phyloP scores from a whole-genome alignment of 2,888 invertebrate species.

The Philhelius pedissequus region DNA sequence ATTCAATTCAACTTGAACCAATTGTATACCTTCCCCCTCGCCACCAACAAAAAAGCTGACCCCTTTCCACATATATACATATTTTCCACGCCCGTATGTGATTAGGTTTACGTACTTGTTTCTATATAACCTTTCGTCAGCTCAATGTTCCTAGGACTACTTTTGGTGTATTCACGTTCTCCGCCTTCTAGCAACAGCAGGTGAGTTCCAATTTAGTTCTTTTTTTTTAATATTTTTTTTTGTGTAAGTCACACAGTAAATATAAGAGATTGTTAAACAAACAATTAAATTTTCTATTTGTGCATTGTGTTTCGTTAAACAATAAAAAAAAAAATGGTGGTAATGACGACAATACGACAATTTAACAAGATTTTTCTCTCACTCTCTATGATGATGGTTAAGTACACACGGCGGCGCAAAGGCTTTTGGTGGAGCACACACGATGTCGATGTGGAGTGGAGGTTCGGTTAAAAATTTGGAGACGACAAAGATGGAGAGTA shows the following conservation, averaged over 20 bases:
- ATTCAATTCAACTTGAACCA: constrained; percentile 21
- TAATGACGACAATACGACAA: constrained; percentile 44
- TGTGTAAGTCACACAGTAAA: constrained; percentile 38
- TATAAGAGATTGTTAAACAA: constrained; percentile 52
- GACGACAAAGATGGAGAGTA: constrained; percentile 35
- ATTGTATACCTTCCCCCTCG: neutral
- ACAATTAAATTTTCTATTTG: constrained; percentile 61
- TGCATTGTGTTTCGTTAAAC: constrained; percentile 51
- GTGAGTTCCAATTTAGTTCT: constrained; percentile 45
- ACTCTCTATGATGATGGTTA: constrained; percentile 51
- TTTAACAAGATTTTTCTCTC: constrained; percentile 55
- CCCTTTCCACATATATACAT: neutral
- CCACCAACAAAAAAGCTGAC: neutral
- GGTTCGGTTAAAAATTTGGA: constrained; percentile 2
- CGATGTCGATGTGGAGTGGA: constrained; percentile 10
- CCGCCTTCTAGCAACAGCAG: constrained; percentile 17
- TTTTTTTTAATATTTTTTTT: too few species aligned
- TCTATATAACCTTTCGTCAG: neutral
- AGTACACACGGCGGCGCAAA: constrained; percentile 61
- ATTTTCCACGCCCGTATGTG: neutral
- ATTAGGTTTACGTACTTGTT: constrained; percentile 20
- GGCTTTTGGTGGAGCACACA: constrained; percentile 50
- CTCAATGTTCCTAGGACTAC: constrained; percentile 12
- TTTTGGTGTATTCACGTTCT: constrained; percentile 7
- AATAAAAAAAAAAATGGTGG: constrained; percentile 10